Evolutionary conservation across 2,797 vertebrate genomes (phyloP).

Genomic region (Spizella passerina): DNA sequence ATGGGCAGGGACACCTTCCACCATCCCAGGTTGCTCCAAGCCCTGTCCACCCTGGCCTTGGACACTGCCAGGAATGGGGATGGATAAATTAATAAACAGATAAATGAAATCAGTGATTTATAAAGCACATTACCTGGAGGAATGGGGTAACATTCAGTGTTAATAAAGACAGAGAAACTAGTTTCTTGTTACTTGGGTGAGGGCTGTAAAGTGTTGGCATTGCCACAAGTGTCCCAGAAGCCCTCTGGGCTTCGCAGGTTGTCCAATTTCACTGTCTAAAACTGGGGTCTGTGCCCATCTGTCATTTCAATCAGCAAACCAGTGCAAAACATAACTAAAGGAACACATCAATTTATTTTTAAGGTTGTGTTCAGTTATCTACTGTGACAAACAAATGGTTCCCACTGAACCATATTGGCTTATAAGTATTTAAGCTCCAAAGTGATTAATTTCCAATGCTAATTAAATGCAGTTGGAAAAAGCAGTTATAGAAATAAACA

Average conservation of each 20-base stretch:
- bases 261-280: neutral
- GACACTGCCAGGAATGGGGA: neutral
- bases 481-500: neutral
- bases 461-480: conserved; percentile 7
- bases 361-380: neutral
- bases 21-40: accelerated
- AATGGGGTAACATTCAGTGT: neutral
- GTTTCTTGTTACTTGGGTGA: neutral
- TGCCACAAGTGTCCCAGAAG: neutral
- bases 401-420: neutral
- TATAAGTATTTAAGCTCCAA: neutral
- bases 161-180: neutral
- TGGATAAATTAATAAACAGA: neutral
- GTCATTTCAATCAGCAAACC: neutral
- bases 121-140: neutral
- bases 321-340: neutral
- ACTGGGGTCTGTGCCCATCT: neutral
- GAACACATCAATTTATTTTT: neutral
- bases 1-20: neutral
- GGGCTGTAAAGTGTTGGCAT: neutral
- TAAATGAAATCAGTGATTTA: neutral
- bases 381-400: neutral
- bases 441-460: neutral
- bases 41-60: accelerated
- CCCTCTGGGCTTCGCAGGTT: neutral